A percentile compares a stretch with the other conserved stretches of the same genome.
Evolutionary conservation across 2,113 vertebrate genomes (phyloP).

Genomic region (Scytalopus superciliaris): DNA sequence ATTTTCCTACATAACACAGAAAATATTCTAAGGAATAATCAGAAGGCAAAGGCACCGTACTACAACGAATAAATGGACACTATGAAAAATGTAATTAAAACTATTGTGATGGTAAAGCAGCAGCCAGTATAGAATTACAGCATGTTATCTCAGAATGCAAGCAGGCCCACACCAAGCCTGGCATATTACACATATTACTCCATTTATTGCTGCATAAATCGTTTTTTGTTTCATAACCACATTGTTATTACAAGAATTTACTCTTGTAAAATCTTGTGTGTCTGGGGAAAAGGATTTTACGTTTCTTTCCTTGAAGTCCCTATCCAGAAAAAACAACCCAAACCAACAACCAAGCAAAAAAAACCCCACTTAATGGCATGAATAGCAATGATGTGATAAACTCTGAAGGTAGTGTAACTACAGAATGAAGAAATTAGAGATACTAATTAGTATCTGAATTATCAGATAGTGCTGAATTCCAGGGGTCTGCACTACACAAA

Average conservation of each 20-base stretch:
- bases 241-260: background rate
- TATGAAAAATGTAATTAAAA: background rate
- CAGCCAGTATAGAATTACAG: background rate
- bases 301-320: background rate
- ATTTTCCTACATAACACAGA: slow-evolving; percentile 31
- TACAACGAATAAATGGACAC: slow-evolving; percentile 33
- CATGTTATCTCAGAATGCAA: background rate
- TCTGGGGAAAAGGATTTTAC: background rate
- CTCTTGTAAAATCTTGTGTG: background rate
- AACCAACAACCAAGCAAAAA: background rate
- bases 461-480: background rate
- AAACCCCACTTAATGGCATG: background rate
- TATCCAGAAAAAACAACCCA: background rate
- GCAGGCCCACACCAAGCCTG: background rate
- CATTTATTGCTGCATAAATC: background rate
- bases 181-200: background rate
- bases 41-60: background rate
- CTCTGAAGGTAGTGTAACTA: background rate
- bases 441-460: background rate
- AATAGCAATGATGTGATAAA: slow-evolving; percentile 1
- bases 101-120: background rate
- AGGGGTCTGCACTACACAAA: background rate
- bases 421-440: background rate
- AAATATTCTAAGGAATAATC: slow-evolving; percentile 12
- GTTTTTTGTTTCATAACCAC: background rate